phyloP scores from a whole-genome alignment of 37 sponge, comb jelly and placozoan genomes.

The Corticium candelabrum region DNA sequence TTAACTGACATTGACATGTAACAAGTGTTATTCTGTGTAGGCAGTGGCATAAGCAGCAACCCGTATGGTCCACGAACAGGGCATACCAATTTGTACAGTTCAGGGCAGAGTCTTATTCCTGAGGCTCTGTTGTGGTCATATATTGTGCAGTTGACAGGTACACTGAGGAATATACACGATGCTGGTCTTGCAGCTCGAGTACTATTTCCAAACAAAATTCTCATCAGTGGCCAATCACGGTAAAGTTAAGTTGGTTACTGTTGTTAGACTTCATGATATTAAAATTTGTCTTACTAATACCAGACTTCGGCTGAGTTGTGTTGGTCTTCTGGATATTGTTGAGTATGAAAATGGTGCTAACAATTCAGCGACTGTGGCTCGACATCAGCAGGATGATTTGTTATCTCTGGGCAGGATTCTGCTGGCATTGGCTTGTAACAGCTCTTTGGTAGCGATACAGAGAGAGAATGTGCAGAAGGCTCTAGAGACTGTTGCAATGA shows the following conservation, averaged over 20 bases:
- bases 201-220: constrained; percentile 54
- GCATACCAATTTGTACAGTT: no score
- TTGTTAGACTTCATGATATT: neutral
- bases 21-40: no score
- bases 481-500: constrained; percentile 21
- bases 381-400: constrained; percentile 52
- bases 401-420: constrained; percentile 48
- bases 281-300: neutral
- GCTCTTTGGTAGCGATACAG: constrained; percentile 38
- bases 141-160: constrained; percentile 61
- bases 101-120: constrained; percentile 5
- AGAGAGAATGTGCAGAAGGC: constrained; percentile 26
- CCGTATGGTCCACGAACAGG: no score
- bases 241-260: neutral
- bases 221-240: constrained; percentile 41
- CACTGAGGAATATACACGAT: constrained; percentile 47
- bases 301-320: constrained; percentile 48
- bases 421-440: constrained; percentile 42
- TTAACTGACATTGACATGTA: no score
- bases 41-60: no score
- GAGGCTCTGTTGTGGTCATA: constrained; percentile 74
- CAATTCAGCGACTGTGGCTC: neutral
- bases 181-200: constrained; percentile 47
- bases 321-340: constrained; percentile 72
- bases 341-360: constrained; percentile 15